Conservation (phyloP, 2,113 vertebrate species). For the Lamprologus sp. region DNA sequence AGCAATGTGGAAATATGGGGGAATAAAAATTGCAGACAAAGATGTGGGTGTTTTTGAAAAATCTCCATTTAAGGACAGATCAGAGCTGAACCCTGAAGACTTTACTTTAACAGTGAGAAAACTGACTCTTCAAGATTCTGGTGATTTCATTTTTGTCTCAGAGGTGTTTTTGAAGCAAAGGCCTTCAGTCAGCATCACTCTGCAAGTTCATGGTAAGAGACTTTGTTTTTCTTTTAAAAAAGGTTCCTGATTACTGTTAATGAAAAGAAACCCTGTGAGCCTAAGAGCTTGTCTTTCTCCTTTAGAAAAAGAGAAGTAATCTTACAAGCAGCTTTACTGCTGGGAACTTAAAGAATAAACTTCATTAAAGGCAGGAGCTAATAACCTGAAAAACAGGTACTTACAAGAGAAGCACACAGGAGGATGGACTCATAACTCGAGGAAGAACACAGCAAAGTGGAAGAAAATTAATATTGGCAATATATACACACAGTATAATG, state of each 20-base stretch:
- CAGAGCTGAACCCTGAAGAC: not conserved
- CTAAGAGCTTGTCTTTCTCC: not conserved
- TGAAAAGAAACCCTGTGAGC: not conserved
- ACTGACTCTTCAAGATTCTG: conserved; percentile 35
- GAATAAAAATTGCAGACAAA: fast-evolving
- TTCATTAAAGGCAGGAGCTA: not conserved
- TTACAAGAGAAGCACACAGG: not conserved
- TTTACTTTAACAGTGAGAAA: conserved; percentile 15
- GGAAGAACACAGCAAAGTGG: not conserved
- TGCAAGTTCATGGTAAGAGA: conserved; percentile 42
- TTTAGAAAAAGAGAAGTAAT: not conserved
- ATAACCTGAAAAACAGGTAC: not conserved
- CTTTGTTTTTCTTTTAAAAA: not conserved
- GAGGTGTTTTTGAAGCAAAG: fast-evolving
- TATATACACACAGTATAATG: not conserved
- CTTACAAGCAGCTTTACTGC: not conserved
- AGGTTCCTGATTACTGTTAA: not conserved
- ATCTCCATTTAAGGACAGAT: not conserved
- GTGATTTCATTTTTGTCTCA: not conserved
- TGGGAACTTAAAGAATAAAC: not conserved
- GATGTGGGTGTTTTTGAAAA: fast-evolving
- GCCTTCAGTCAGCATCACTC: fast-evolving
- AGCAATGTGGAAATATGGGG: not conserved
- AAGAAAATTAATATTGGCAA: not conserved
- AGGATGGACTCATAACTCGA: fast-evolving